Conservation (phyloP, 2,888 invertebrate genomes). For the Philereme transversata region DNA sequence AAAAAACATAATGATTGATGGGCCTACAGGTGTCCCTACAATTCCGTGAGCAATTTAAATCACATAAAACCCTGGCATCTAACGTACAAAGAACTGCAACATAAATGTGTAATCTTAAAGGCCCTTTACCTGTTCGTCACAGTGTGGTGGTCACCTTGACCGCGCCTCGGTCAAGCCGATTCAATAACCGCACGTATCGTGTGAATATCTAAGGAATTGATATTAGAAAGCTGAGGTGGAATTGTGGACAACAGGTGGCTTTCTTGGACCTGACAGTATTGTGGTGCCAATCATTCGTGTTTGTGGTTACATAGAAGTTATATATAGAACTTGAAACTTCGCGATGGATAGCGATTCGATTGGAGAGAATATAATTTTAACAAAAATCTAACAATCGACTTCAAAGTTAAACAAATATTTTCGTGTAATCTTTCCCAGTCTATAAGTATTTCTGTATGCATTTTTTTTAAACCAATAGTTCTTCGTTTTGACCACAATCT, state of each 20-base stretch:
- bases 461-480: too few relatives aligned
- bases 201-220: constrained; percentile 38
- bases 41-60: background rate
- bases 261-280: constrained; percentile 15
- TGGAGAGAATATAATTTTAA: too few relatives aligned
- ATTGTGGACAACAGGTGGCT: constrained; percentile 33
- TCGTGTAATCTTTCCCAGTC: too few relatives aligned
- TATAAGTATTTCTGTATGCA: too few relatives aligned
- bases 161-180: constrained; percentile 49
- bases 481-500: too few relatives aligned
- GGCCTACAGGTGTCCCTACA: too few relatives aligned
- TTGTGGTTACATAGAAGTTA: constrained; percentile 5
- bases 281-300: constrained; percentile 11
- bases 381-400: too few relatives aligned
- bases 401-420: too few relatives aligned
- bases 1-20: too few relatives aligned
- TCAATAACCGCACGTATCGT: constrained; percentile 33
- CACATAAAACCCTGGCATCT: constrained; percentile 1
- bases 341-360: too few relatives aligned
- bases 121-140: constrained; percentile 46
- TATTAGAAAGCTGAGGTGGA: constrained; percentile 42
- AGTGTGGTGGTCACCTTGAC: constrained; percentile 59
- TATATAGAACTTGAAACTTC: too few relatives aligned
- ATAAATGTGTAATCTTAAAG: background rate
- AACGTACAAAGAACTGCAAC: constrained; percentile 6